Percentiles rank a stretch among this genome's conserved stretches.
Conservation (phyloP, 30 jellyfish, hydroid and myxozoan genomes). For the Clytia hemisphaerica region DNA sequence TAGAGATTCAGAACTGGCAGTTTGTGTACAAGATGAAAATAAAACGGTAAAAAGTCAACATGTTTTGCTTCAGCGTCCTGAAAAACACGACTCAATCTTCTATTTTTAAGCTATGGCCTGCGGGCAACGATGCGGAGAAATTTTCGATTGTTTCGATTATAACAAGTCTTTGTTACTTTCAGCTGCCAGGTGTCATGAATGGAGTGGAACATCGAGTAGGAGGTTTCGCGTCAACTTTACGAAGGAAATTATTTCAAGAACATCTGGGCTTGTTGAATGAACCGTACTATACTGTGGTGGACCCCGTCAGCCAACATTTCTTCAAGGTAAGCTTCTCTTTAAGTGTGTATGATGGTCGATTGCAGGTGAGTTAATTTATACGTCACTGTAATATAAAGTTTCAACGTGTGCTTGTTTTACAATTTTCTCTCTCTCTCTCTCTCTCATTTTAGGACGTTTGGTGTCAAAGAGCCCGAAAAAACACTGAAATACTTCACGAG, state of each 20-base stretch:
- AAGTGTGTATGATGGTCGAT: not conserved
- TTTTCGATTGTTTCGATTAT: too few relatives aligned
- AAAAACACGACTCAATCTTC: not conserved
- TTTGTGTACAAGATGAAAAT: conserved; percentile 62
- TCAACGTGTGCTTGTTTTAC: not conserved
- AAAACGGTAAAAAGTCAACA: conserved; percentile 49
- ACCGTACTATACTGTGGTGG: conserved; percentile 40
- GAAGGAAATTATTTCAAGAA: conserved; percentile 60
- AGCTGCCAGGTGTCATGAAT: conserved; percentile 77
- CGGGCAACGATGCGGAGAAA: too few relatives aligned
- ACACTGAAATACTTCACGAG: conserved; percentile 72
- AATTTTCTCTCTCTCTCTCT: not conserved
- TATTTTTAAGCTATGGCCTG: not conserved
- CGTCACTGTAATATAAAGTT: not conserved
- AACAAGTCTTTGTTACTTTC: too few relatives aligned
- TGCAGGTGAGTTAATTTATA: not conserved
- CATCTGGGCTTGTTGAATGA: conserved; percentile 65
- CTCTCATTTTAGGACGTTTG: conserved; percentile 53
- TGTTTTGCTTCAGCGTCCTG: not conserved
- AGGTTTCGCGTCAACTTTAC: conserved; percentile 50
- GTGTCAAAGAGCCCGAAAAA: conserved; percentile 53
- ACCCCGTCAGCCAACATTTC: conserved; percentile 57
- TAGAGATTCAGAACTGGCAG: conserved; percentile 90
- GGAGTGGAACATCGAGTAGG: conserved; percentile 68
- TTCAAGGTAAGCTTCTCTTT: conserved; percentile 24